phyloP scores from a whole-genome alignment of 2,113 vertebrate genomes.

The Spizaetus ornatus region DNA sequence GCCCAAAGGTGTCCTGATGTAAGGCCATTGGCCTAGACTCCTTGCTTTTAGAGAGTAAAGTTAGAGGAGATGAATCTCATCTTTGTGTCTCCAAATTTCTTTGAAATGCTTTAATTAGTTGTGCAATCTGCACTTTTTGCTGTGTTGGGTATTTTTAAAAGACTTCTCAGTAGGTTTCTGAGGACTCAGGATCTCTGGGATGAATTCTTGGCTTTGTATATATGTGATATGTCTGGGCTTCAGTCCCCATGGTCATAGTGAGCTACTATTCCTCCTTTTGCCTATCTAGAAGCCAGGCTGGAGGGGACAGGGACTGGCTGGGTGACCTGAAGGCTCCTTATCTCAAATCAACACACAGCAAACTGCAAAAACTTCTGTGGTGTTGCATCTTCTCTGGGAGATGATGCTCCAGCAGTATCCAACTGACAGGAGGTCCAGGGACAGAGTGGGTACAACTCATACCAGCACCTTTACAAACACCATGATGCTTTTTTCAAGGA shows the following conservation, averaged over 20 bases:
- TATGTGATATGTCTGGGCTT: not conserved
- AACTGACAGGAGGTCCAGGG: not conserved
- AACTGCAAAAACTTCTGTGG: not conserved
- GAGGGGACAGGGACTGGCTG: not conserved
- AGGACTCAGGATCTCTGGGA: not conserved
- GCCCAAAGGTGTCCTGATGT: not conserved
- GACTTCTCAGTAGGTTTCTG: not conserved
- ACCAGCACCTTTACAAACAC: not conserved
- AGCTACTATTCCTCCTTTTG: not conserved
- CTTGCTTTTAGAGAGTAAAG: not conserved
- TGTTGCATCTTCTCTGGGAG: not conserved
- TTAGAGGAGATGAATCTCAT: not conserved
- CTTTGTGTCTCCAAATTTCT: not conserved
- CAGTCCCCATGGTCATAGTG: not conserved
- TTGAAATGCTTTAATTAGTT: not conserved
- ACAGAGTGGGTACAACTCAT: not conserved
- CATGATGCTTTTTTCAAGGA: not conserved
- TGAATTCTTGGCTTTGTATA: not conserved
- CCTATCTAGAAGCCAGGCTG: not conserved
- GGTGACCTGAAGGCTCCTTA: not conserved
- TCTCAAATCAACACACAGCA: not conserved
- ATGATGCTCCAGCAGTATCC: not conserved
- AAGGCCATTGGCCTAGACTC: not conserved
- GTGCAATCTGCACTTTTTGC: not conserved
- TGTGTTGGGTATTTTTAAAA: not conserved